Percentiles rank a stretch among this genome's conserved stretches.
Conservation (phyloP, 2,888 invertebrate genomes). For the Caenorhabditis auriculariae region DNA sequence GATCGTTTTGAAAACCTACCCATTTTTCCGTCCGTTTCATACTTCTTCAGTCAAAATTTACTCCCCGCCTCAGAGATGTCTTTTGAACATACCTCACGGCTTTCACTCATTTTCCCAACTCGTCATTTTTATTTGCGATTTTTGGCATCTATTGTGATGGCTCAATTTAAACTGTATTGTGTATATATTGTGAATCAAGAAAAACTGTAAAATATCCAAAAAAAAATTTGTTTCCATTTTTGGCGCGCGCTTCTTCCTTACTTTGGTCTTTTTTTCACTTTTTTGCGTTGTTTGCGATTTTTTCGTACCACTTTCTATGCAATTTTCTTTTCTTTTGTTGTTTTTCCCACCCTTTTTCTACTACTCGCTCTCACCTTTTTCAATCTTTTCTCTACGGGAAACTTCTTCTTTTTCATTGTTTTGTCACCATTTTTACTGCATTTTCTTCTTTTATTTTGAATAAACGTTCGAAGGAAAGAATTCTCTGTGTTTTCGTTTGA, state of each 20-base stretch:
- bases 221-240: background rate
- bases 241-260: background rate
- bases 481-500: no score
- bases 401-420: background rate
- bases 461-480: no score
- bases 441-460: background rate
- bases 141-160: background rate
- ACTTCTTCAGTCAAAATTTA: background rate
- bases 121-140: constrained; percentile 1
- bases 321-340: background rate
- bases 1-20: no score
- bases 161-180: background rate
- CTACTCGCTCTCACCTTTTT: background rate
- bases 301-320: background rate
- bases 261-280: background rate
- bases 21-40: background rate
- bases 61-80: no score
- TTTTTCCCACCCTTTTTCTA: background rate
- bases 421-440: background rate
- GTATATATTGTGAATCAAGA: background rate
- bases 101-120: background rate
- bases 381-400: background rate
- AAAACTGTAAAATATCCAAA: background rate
- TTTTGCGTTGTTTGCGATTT: background rate
- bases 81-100: background rate